Evolutionary conservation across 1,140 invertebrate genomes (phyloP).

Genomic region (Parasteatoda tepidariorum): DNA sequence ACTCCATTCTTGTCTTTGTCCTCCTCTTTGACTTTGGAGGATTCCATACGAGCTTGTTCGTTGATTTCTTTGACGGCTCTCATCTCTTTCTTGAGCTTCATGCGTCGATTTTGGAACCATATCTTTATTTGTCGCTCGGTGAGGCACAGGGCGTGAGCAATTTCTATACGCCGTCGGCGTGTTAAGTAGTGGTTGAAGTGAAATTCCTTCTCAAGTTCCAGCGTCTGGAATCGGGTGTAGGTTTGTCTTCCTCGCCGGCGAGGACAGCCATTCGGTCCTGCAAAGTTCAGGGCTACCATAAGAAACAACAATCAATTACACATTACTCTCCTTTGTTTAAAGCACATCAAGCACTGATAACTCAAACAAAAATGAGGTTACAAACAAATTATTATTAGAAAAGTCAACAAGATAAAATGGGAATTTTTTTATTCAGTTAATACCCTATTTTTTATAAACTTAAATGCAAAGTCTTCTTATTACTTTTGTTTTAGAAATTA

Average conservation of each 20-base stretch:
- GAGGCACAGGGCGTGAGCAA: slow-evolving; percentile 68
- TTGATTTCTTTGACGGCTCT: slow-evolving; percentile 94
- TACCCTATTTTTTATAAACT: no score
- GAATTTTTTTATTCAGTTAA: no score
- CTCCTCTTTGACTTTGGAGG: slow-evolving; percentile 89
- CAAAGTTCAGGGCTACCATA: slow-evolving; percentile 59
- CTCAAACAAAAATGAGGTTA: no score
- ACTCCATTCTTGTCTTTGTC: slow-evolving; percentile 67
- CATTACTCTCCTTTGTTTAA: no score
- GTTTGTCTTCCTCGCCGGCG: slow-evolving; percentile 93
- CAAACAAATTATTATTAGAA: no score
- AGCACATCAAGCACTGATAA: background rate
- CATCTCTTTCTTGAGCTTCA: slow-evolving; percentile 97
- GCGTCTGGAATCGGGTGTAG: slow-evolving; percentile 94
- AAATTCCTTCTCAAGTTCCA: slow-evolving; percentile 97
- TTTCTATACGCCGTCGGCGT: slow-evolving; percentile 93
- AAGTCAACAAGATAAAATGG: no score
- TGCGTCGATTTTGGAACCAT: slow-evolving; percentile 96
- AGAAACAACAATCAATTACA: slow-evolving; percentile 40
- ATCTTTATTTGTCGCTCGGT: slow-evolving; percentile 98
- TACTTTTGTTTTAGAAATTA: no score
- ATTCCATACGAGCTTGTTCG: slow-evolving; percentile 98
- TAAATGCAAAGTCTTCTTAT: no score
- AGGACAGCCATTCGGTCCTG: slow-evolving; percentile 94
- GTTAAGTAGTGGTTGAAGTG: slow-evolving; percentile 98